A percentile compares a stretch with the other conserved stretches of the same genome.
phyloP scores from a whole-genome alignment of 2,113 vertebrate species.

The Lipotes vexillifer region DNA sequence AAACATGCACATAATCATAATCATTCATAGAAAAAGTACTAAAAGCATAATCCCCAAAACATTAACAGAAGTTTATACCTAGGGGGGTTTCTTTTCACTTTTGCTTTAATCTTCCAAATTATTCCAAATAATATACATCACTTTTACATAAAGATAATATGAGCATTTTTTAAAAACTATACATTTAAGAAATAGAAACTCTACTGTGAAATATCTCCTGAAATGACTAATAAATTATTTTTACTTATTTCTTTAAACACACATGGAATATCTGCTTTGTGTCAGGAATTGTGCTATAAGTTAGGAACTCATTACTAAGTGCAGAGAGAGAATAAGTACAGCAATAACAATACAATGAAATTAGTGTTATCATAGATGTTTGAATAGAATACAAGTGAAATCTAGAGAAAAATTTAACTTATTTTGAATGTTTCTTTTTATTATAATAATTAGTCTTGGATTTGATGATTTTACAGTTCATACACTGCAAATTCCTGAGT shows the following conservation, averaged over 20 bases:
- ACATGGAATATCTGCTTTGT: background rate
- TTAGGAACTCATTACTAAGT: background rate
- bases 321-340: background rate
- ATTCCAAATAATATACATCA: background rate
- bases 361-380: background rate
- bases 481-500: background rate
- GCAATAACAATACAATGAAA: background rate
- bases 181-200: background rate
- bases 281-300: background rate
- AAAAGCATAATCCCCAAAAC: background rate
- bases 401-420: background rate
- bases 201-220: background rate
- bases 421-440: background rate
- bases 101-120: background rate
- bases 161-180: background rate
- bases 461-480: background rate
- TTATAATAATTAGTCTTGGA: background rate
- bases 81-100: background rate
- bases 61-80: background rate
- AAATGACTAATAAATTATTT: background rate
- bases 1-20: background rate
- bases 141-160: background rate
- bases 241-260: background rate
- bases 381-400: background rate
- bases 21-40: background rate